Evolutionary conservation across 2,113 vertebrate species (phyloP).

Genomic region (Menidia beryllina): DNA sequence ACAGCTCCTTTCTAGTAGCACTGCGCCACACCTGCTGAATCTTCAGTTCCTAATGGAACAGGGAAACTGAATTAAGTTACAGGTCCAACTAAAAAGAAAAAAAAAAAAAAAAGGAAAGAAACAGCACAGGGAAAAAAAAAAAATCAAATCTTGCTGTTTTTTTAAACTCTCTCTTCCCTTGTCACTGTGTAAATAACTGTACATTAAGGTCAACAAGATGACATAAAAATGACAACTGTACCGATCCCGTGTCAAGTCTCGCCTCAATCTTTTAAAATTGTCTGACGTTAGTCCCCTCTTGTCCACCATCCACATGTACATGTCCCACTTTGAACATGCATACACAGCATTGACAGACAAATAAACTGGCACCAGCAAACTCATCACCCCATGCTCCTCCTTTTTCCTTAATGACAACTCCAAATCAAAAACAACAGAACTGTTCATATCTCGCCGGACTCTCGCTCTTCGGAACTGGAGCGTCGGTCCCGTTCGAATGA

Average conservation of each 20-base stretch:
- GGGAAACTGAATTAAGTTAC: conserved; percentile 33
- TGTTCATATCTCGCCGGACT: conserved; percentile 83
- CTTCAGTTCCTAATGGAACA: conserved; percentile 36
- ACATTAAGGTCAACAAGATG: conserved; percentile 38
- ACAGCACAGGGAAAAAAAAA: conserved; percentile 66
- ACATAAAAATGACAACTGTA: conserved; percentile 37
- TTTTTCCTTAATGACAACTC: conserved; percentile 26
- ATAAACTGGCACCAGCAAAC: conserved; percentile 31
- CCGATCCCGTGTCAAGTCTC: conserved; percentile 31
- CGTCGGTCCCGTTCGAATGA: conserved; percentile 78
- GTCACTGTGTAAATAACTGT: conserved; percentile 38
- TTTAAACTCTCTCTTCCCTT: conserved; percentile 21
- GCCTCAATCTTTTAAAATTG: conserved; percentile 25
- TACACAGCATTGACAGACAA: conserved; percentile 46
- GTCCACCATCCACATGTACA: conserved; percentile 36
- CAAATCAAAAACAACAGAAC: conserved; percentile 46
- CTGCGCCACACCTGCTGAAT: conserved; percentile 34
- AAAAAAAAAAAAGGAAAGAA: conserved; percentile 57
- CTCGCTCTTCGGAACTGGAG: conserved; percentile 84
- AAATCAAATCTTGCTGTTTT: conserved; percentile 29
- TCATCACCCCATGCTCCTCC: conserved; percentile 38
- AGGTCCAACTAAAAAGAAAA: conserved; percentile 36
- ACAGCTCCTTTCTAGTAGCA: conserved; percentile 35
- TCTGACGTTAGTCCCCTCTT: conserved; percentile 38
- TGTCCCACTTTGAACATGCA: conserved; percentile 49